Evolutionary conservation across 2,888 invertebrate genomes (phyloP), one percentile per base, ranked within the genome.

Genomic region (Mystacides longicornis): DNA sequence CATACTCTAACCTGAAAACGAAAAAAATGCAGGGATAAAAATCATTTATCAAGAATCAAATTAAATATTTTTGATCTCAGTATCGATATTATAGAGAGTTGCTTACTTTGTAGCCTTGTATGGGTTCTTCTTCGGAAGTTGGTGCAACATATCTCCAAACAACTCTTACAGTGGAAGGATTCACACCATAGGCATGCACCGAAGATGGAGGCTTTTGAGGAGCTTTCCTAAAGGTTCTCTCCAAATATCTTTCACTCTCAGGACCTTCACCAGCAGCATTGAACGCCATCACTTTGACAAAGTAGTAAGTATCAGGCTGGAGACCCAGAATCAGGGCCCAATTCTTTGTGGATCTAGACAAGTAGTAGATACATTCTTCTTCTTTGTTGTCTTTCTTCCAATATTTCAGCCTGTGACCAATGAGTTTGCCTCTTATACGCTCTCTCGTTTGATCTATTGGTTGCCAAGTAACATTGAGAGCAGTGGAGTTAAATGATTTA

Each of bases 231-330:
- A 83, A 93, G 9, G 93, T 93, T 58, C 93, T 82, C 71, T 93
- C 92, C 60, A 89, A 73, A 68, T 82, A 92, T 43, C 89, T 80
- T 76, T 95, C 94, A 73, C 94, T 94, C 69, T 96, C 95, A 0
- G 94, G 93, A 2, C 96, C 96, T 71, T 94, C 94, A 1, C 97
- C 97, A 2, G 96, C 97, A 0, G 89, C 84, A 75, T 97, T 97
- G 67, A 92, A 96, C 0, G 93, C 95, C 93, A 96, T 95, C 1
- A 92, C 89, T 78, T 93, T 92, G 1, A 97, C 93, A 65, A 80
- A 87, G 72, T 98, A 98, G 68, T 93, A 90, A 0, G 90, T 93
- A 69, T 96, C 89, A 0, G 95, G 93, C 65, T 90, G 86, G 49
- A 98, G 75, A 63, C 96, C 97, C 11, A 97, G 94, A 66, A 98